Percentiles rank a stretch among this genome's conserved stretches.
Evolutionary conservation across 1,140 invertebrate species (phyloP).

Genomic region (Anastrepha obliqua): DNA sequence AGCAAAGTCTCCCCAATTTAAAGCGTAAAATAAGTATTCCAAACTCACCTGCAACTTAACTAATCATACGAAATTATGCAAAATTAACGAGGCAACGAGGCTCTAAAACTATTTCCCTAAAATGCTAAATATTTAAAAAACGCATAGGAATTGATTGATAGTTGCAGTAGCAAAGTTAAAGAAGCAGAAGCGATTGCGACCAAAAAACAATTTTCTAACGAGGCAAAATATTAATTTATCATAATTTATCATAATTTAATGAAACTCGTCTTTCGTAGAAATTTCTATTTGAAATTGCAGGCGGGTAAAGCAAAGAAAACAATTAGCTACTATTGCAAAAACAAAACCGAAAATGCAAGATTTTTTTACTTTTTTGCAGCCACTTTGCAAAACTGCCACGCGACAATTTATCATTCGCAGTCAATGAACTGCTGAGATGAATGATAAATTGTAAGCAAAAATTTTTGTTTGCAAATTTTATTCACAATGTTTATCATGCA

Average conservation of each 20-base stretch:
- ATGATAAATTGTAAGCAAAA: conserved; percentile 10
- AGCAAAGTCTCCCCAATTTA: no score
- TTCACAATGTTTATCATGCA: background rate
- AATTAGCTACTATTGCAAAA: background rate
- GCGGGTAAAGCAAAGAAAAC: background rate
- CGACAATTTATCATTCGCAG: conserved; percentile 23
- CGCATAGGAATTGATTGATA: background rate
- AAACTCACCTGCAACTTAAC: background rate
- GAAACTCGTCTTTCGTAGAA: background rate
- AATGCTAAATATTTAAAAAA: background rate
- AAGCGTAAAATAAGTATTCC: no score
- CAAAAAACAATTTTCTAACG: background rate
- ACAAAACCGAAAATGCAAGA: background rate
- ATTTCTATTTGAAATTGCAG: background rate
- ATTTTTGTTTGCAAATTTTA: background rate
- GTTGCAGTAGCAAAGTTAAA: background rate
- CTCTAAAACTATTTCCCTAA: background rate
- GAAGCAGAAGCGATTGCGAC: background rate
- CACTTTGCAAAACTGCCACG: background rate
- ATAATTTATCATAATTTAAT: conserved; percentile 6
- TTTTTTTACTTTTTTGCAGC: background rate
- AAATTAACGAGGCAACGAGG: background rate
- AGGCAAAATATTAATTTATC: background rate
- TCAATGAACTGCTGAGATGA: background rate
- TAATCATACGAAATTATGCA: background rate